phyloP scores from a whole-genome alignment of 2,888 invertebrate species.

The Leucoma salicis region DNA sequence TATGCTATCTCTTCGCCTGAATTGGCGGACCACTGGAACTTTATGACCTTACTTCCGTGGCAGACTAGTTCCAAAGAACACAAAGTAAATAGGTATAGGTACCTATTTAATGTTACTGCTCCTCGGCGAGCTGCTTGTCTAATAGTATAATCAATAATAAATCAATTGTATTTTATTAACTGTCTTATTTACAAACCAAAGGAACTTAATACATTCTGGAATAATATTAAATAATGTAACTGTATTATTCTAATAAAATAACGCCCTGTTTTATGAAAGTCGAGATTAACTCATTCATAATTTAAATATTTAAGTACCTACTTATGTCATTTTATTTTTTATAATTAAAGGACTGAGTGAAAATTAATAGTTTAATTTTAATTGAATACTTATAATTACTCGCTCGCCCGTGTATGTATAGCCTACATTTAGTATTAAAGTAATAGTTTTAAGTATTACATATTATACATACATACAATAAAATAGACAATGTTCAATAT shows the following conservation, averaged over 20 bases:
- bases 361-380: slow-evolving; percentile 31
- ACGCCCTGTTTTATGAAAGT: neutral
- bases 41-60: too few species aligned
- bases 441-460: slow-evolving; percentile 64
- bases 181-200: slow-evolving; percentile 27
- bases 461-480: slow-evolving; percentile 72
- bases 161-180: neutral
- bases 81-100: too few species aligned
- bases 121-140: neutral
- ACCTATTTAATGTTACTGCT: too few species aligned
- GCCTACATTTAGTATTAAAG: slow-evolving; percentile 54
- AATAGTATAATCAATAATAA: neutral
- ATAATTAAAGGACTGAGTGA: slow-evolving; percentile 60
- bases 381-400: slow-evolving; percentile 24
- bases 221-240: too few species aligned
- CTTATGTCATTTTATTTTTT: slow-evolving; percentile 24
- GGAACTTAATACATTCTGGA: slow-evolving; percentile 19
- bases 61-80: too few species aligned
- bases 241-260: neutral
- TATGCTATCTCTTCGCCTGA: too few species aligned
- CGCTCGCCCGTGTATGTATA: slow-evolving; percentile 51
- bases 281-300: too few species aligned
- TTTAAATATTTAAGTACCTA: too few species aligned
- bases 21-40: too few species aligned
- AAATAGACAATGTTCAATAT: slow-evolving; percentile 75